Percentiles rank a stretch among this genome's conserved stretches.
These are phyloP conservation scores for Sylvicola cinctus DNA, from an alignment of 2,888 invertebrate genomes.

Conservation along the genomic window DNA sequence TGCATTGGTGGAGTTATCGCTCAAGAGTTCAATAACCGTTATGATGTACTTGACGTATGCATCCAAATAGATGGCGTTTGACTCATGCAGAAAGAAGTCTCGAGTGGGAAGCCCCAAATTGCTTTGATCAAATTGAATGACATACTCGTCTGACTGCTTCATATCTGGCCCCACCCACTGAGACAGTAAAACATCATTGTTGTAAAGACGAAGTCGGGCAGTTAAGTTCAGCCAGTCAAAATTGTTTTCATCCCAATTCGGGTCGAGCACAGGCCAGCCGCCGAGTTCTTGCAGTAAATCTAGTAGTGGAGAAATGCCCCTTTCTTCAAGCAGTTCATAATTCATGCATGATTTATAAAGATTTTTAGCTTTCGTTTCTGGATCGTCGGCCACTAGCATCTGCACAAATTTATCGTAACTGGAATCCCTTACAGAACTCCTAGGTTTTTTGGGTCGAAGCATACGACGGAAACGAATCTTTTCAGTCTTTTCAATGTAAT, in stretches of 20 bases:
- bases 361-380: conserved; percentile 59
- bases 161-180: conserved; percentile 87
- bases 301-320: conserved; percentile 49
- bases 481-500: neutral
- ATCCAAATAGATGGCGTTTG: conserved; percentile 42
- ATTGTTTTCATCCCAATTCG: conserved; percentile 37
- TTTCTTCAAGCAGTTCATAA: conserved; percentile 43
- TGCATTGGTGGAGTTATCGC: conserved; percentile 41
- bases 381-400: conserved; percentile 23
- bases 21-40: conserved; percentile 50
- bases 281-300: conserved; percentile 50
- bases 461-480: neutral
- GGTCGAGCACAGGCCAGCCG: conserved; percentile 68
- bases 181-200: conserved; percentile 68
- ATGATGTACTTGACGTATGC: conserved; percentile 66
- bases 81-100: conserved; percentile 53
- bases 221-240: conserved; percentile 57
- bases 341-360: conserved; percentile 79
- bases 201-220: conserved; percentile 53
- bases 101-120: conserved; percentile 53
- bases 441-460: neutral
- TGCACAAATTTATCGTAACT: neutral
- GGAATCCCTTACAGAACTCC: neutral
- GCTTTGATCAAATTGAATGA: conserved; percentile 81
- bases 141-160: conserved; percentile 75